These are phyloP conservation scores for Hyposoter didymator DNA, from an alignment of 2,888 invertebrate genomes.

Conservation along the genomic window DNA sequence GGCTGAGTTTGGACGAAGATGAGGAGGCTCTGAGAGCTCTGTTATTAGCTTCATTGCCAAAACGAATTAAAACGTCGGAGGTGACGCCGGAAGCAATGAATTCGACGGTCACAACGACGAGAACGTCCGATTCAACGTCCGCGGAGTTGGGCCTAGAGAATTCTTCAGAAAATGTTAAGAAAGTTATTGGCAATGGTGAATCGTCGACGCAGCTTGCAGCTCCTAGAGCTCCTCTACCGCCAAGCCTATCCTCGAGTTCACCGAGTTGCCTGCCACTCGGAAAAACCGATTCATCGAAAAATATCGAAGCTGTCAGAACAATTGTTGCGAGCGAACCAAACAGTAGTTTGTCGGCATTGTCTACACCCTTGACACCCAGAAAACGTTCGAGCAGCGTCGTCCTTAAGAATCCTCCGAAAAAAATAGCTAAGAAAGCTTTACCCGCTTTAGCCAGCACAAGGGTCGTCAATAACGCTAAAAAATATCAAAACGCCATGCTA, in stretches of 20 bases:
- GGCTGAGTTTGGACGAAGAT: slow-evolving; percentile 81
- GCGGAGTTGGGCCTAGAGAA: slow-evolving; percentile 23
- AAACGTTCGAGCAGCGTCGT: slow-evolving; percentile 63
- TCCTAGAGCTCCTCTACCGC: slow-evolving; percentile 36
- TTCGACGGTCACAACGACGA: slow-evolving; percentile 17
- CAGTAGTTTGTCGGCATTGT: slow-evolving; percentile 1
- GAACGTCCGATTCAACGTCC: slow-evolving; percentile 27
- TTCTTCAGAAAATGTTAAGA: slow-evolving; percentile 19
- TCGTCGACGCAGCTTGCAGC: slow-evolving; percentile 7
- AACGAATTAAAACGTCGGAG: slow-evolving; percentile 68
- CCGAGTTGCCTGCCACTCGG: neutral
- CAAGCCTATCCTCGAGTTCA: slow-evolving; percentile 32
- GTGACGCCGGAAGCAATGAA: slow-evolving; percentile 23
- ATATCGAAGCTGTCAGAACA: neutral
- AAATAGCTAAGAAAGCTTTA: slow-evolving; percentile 73
- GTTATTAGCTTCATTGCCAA: slow-evolving; percentile 80
- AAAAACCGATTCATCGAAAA: slow-evolving; percentile 2
- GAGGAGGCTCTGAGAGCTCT: slow-evolving; percentile 80
- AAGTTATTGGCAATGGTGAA: slow-evolving; percentile 3
- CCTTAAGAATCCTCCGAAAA: slow-evolving; percentile 72
- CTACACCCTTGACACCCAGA: slow-evolving; percentile 31
- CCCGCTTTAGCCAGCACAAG: slow-evolving; percentile 75
- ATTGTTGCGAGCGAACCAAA: slow-evolving; percentile 30
- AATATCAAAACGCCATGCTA: slow-evolving; percentile 75
- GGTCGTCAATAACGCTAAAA: slow-evolving; percentile 80